A percentile compares a stretch with the other conserved stretches of the same genome.
Conservation (phyloP, 2,888 invertebrate genomes). For the Phalera bucephala region DNA sequence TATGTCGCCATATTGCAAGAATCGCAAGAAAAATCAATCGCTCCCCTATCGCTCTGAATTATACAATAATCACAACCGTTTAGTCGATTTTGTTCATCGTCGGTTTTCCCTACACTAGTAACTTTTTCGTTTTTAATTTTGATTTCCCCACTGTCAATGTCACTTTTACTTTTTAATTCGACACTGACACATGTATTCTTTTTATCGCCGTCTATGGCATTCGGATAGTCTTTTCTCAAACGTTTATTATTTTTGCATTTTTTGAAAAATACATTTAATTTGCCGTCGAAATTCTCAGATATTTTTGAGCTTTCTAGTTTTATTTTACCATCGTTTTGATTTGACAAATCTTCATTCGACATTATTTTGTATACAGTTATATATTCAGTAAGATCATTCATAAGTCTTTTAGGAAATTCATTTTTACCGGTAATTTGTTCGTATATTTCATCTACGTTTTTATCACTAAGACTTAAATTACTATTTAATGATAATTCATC, state of each 20-base stretch:
- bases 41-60: slow-evolving; percentile 12
- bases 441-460: too few relatives aligned
- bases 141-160: slow-evolving; percentile 14
- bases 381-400: slow-evolving; percentile 26
- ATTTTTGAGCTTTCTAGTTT: slow-evolving; percentile 8
- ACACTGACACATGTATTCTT: not conserved
- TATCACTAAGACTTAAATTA: too few relatives aligned
- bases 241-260: slow-evolving; percentile 34
- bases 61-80: slow-evolving; percentile 16
- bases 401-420: slow-evolving; percentile 7
- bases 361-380: slow-evolving; percentile 44
- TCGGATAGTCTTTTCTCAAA: slow-evolving; percentile 9
- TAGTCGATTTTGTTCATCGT: slow-evolving; percentile 18
- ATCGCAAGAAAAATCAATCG: slow-evolving; percentile 11
- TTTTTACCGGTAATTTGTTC: slow-evolving; percentile 2
- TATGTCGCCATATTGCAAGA: slow-evolving; percentile 19
- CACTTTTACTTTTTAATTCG: not conserved
- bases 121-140: slow-evolving; percentile 13
- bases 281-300: slow-evolving; percentile 7
- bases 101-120: slow-evolving; percentile 4
- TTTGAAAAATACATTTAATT: slow-evolving; percentile 37
- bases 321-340: not conserved
- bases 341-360: slow-evolving; percentile 10
- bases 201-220: not conserved
- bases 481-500: too few relatives aligned